Base-by-base conservation (phyloP, 2,113 vertebrate species). In the Nettapus auritus region DNA sequence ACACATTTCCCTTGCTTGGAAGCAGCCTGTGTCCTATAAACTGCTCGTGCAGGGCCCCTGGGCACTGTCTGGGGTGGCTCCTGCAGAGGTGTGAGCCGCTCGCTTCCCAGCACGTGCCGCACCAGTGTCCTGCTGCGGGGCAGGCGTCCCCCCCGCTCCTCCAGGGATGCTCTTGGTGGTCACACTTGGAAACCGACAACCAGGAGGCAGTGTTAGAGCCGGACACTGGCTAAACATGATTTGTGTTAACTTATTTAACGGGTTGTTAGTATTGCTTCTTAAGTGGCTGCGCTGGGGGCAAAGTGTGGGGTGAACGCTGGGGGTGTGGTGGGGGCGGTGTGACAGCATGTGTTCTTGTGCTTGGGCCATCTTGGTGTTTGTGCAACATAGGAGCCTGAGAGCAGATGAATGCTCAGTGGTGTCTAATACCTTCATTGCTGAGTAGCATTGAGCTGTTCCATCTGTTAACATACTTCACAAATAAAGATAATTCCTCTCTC, bases 401-500 rank as follows among this genome's bases (percentile, higher is more conserved):
- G 88, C 60, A 48, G 73, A 26, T 5, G 1, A 6, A 12, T 44
- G 87, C 85, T 84, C 57, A 9, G 77, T 68, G 48, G 44, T 56
- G 76, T 81, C 91, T 91, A 77, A 93, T 40, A 75, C 33, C 67
- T 62, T 75, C 88, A 53, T 63, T 67, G 69, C 88, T 48, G 93
- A 73, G 48, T 95, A 95, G 94, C 69, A 8, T 74, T 36, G 66
- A 90, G 7, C 67, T 96, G 78, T 78, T 92, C 86, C 87, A 64
- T 94, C 96, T 96, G 87, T 94, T 96, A 96, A 93, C 90, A 68
- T 52, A 76, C 68, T 94, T 96, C 93, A 89, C 87, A 42, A 97
- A 97, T 97, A 97, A 97, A 97, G 86, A 92, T 86, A 68, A 96
- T 94, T 95, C 88, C 78, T 96, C 80, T 96, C 34, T 94, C 2